phyloP scores from a whole-genome alignment of 30 jellyfish, hydroid and myxozoan genomes.

The Cassiopea xamachana region DNA sequence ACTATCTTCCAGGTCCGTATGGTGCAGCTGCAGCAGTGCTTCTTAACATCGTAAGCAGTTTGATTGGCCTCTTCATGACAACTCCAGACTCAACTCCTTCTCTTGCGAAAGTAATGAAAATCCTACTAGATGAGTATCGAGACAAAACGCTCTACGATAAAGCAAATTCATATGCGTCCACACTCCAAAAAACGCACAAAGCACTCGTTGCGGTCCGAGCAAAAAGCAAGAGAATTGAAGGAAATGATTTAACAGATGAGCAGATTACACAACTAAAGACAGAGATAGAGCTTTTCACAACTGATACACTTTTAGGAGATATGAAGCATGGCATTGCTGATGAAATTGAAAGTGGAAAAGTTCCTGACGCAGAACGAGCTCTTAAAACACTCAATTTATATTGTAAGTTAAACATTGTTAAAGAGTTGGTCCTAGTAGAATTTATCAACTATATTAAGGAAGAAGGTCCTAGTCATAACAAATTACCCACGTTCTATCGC shows the following conservation, averaged over 20 bases:
- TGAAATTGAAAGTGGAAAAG: background rate
- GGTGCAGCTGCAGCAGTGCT: background rate
- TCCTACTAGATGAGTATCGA: background rate
- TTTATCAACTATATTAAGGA: background rate
- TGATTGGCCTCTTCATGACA: background rate
- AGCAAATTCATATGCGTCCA: background rate
- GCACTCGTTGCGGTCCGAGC: background rate
- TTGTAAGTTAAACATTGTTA: background rate
- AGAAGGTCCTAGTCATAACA: background rate
- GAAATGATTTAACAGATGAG: background rate
- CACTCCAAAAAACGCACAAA: background rate
- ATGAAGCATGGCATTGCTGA: background rate
- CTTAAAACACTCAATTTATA: background rate
- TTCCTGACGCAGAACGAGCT: background rate
- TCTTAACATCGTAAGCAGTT: background rate
- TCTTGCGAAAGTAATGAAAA: background rate
- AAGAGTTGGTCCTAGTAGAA: background rate
- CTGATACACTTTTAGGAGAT: background rate
- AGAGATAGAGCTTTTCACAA: background rate
- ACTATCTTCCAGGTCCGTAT: background rate
- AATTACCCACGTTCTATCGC: background rate
- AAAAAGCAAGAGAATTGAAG: background rate
- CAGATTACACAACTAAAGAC: background rate
- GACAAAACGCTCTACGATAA: background rate
- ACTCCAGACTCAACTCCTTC: background rate